Conservation (phyloP, 2,888 invertebrate species). For the Brachyptera putata region DNA sequence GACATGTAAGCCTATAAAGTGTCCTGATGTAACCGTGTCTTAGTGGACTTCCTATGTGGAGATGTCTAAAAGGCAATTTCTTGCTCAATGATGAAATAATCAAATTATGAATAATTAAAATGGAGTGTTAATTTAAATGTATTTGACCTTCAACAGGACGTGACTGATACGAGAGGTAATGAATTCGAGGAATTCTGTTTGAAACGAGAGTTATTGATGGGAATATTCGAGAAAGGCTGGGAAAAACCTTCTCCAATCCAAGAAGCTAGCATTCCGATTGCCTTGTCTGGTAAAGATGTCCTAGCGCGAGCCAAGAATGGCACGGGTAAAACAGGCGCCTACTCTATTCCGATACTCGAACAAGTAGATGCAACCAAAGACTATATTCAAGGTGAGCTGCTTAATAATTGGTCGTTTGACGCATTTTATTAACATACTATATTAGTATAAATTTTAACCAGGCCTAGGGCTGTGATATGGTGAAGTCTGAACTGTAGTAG, state of each 20-base stretch:
- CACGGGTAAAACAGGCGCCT: slow-evolving; percentile 98
- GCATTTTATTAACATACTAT: background rate
- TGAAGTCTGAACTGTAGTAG: too few relatives aligned
- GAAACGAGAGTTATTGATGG: slow-evolving; percentile 95
- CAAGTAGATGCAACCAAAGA: slow-evolving; percentile 84
- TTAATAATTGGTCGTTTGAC: background rate
- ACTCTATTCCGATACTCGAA: slow-evolving; percentile 97
- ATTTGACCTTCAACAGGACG: slow-evolving; percentile 80
- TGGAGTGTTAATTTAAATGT: too few relatives aligned
- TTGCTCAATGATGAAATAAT: too few relatives aligned
- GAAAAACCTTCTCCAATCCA: slow-evolving; percentile 99
- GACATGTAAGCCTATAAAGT: too few relatives aligned
- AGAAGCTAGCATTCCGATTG: slow-evolving; percentile 98
- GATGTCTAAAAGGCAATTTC: too few relatives aligned
- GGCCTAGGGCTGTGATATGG: too few relatives aligned
- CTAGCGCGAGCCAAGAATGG: slow-evolving; percentile 99
- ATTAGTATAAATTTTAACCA: too few relatives aligned
- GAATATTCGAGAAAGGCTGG: slow-evolving; percentile 99
- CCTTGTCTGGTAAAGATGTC: slow-evolving; percentile 95
- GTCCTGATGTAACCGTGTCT: too few relatives aligned
- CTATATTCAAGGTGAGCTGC: slow-evolving; percentile 70
- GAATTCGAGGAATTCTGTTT: slow-evolving; percentile 99
- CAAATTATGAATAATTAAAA: too few relatives aligned
- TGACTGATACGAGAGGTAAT: slow-evolving; percentile 97
- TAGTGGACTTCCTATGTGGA: too few relatives aligned